phyloP scores from a whole-genome alignment of 2,797 vertebrate genomes.

The Geotrypetes seraphini region DNA sequence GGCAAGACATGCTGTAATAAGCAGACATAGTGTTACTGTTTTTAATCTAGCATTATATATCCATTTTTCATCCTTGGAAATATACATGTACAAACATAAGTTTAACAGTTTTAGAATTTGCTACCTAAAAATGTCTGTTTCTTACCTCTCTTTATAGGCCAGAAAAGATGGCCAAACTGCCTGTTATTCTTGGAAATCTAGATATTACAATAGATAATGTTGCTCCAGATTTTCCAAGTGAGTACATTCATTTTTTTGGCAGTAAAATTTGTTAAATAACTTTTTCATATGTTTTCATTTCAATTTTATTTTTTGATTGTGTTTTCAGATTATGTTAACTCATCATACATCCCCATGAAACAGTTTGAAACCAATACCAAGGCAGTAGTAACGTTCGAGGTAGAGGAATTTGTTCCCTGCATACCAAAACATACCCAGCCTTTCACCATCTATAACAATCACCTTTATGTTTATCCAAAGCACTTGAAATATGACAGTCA shows the following conservation, averaged over 20 bases:
- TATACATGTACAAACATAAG: too few species aligned
- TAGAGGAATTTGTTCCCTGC: conserved; percentile 91
- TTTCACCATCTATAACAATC: conserved; percentile 90
- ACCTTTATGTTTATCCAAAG: conserved; percentile 90
- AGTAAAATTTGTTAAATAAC: background rate
- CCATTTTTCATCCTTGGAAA: too few species aligned
- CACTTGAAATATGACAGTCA: conserved; percentile 91
- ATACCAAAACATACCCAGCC: conserved; percentile 89
- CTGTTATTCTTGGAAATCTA: conserved; percentile 88
- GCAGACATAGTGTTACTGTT: too few species aligned
- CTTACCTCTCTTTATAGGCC: conserved; percentile 55
- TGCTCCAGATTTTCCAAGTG: conserved; percentile 82
- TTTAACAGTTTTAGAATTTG: too few species aligned
- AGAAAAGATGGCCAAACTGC: conserved; percentile 96
- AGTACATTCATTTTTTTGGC: conserved; percentile 26
- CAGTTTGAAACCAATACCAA: conserved; percentile 68
- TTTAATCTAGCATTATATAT: too few species aligned
- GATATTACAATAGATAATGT: conserved; percentile 86
- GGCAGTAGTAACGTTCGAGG: conserved; percentile 66
- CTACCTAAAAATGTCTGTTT: background rate
- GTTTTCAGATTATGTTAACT: conserved; percentile 83
- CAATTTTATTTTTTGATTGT: conserved; percentile 7
- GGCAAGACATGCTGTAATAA: too few species aligned
- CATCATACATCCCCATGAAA: conserved; percentile 89
- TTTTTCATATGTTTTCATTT: conserved; percentile 11